Evolutionary conservation across 2,113 vertebrate genomes (phyloP), one percentile per base, ranked within the genome.

Genomic region (Dermatemys mawii): DNA sequence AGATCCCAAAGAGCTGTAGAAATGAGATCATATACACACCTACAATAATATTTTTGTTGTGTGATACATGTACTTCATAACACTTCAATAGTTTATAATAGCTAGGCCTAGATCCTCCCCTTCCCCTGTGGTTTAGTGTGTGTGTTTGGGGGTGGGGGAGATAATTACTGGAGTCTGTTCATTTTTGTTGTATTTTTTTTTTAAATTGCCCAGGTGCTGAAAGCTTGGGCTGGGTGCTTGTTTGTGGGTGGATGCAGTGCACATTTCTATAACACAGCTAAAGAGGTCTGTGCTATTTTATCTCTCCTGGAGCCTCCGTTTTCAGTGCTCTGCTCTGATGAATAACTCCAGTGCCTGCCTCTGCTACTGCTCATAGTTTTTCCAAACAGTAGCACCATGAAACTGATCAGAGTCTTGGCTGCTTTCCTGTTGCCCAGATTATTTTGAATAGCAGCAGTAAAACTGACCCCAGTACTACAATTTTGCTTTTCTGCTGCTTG

Each of bases 141-240:
- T 10, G 53, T 3, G 53, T 5, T 1, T 22, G 24, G 24, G 9
- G 3, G 53, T 3, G 24, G 54, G 24, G 16, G 16, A 3, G 2
- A 8, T n/a, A 67, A n/a, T 67, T 67, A 14, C 60, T n/a, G 32
- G 16, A 67, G 16, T 35, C 60, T 67, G 35, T 67, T 67, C 16
- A 67, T n/a, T n/a, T 67, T 67, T 67, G 60, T 67, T 67, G n/a
- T n/a, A 19, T 35, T 8, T 35, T 67, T 67, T 67, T 35, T 19
- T n/a, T 32, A 10, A 67, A 19, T 67, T 67, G 60, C 32, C 35
- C 38, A 75, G 24, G 11, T 9, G n/a, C 38, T n/a, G 9, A 44
- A 38, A 75, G 8, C 70, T 75, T 75, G 19, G 38, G 22, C 10
- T 75, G 38, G 19, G 70, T 75, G 21, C 38, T 75, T 26, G 9